Evolutionary conservation across 2,797 vertebrate genomes (phyloP).

Genomic region (Myotis planiceps): DNA sequence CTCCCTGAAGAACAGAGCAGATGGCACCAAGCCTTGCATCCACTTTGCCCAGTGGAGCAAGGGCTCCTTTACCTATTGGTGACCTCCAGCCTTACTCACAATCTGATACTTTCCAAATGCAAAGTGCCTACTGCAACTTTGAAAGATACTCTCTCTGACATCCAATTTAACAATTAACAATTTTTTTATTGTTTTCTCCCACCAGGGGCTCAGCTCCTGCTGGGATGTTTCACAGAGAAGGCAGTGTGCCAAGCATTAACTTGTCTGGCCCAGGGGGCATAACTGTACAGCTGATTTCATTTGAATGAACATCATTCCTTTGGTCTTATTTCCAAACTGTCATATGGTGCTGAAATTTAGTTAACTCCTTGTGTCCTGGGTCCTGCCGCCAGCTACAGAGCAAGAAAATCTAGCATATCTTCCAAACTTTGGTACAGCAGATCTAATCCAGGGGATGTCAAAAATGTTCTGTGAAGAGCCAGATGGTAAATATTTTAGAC

Average conservation of each 20-base stretch:
- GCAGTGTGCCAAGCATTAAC: conserved; percentile 78
- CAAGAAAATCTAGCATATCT: not conserved
- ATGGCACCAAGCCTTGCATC: conserved; percentile 4
- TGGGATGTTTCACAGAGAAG: conserved; percentile 68
- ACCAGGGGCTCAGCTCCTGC: conserved; percentile 67
- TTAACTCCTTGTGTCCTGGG: conserved; percentile 69
- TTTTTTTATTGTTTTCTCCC: conserved; percentile 72
- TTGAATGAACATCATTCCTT: conserved; percentile 74
- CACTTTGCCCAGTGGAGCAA: not conserved
- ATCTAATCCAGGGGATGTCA: not conserved
- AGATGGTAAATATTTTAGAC: conserved; percentile 37
- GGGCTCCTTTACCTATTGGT: not conserved
- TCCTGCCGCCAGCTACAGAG: not conserved
- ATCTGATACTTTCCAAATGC: conserved; percentile 32
- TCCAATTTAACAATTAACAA: conserved; percentile 76
- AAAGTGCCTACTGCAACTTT: conserved; percentile 51
- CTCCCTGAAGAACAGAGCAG: conserved; percentile 30
- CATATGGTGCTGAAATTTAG: conserved; percentile 47
- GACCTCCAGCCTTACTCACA: conserved; percentile 41
- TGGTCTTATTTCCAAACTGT: conserved; percentile 76
- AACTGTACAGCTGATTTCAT: conserved; percentile 73
- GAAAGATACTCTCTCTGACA: conserved; percentile 75
- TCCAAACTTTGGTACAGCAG: not conserved
- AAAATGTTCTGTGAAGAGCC: not conserved
- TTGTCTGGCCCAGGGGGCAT: conserved; percentile 71